A percentile compares a stretch with the other conserved stretches of the same genome.
phyloP scores from a whole-genome alignment of 1,140 invertebrate species.

The Pseudomyrmex gracilis region DNA sequence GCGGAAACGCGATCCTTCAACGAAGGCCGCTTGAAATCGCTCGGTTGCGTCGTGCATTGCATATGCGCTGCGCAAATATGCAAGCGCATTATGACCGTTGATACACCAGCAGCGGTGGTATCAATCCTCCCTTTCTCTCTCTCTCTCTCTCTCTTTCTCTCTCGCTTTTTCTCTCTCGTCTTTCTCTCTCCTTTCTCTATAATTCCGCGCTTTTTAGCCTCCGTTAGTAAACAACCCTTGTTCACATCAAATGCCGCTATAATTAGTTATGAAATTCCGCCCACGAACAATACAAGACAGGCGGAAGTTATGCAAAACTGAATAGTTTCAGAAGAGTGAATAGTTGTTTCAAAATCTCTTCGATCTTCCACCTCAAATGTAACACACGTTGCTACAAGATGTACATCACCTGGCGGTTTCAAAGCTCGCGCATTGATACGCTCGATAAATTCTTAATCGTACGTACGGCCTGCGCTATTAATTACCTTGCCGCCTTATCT shows the following conservation, averaged over 20 bases:
- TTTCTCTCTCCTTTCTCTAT: neutral
- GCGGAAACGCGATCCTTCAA: slow-evolving; percentile 54
- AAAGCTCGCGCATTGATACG: neutral
- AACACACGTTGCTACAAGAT: neutral
- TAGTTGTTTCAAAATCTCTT: neutral
- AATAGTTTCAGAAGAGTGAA: neutral
- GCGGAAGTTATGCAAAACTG: neutral
- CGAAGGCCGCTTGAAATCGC: slow-evolving; percentile 63
- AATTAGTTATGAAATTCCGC: slow-evolving; percentile 37
- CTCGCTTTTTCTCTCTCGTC: neutral
- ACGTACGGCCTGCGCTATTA: neutral
- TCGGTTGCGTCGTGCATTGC: slow-evolving; percentile 60
- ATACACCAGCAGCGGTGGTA: slow-evolving; percentile 24
- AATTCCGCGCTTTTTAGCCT: neutral
- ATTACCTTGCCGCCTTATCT: neutral
- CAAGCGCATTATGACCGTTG: slow-evolving; percentile 63
- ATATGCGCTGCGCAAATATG: slow-evolving; percentile 65
- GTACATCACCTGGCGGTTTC: no score
- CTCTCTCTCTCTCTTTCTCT: no score
- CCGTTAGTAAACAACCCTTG: neutral
- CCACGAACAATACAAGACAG: slow-evolving; percentile 1
- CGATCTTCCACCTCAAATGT: neutral
- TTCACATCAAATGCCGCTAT: slow-evolving; percentile 12
- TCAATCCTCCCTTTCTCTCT: neutral
- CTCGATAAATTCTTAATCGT: neutral